Evolutionary conservation across 2,888 invertebrate species (phyloP).

Genomic region (Diaprepes abbreviatus): DNA sequence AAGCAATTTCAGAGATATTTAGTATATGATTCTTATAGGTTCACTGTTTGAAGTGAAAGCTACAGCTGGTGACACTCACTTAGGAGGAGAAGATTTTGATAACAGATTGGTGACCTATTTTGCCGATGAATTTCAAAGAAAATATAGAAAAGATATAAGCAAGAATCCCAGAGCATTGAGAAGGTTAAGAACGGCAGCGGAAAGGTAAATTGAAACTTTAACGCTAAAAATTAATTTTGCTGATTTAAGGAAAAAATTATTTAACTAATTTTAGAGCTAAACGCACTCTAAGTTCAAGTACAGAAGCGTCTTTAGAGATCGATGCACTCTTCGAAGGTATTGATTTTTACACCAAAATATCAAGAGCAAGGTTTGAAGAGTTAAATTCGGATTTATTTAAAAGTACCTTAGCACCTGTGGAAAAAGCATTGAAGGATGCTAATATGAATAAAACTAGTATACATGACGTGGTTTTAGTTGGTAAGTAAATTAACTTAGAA

Average conservation of each 20-base stretch:
- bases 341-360: conserved; percentile 78
- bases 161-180: conserved; percentile 67
- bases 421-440: conserved; percentile 83
- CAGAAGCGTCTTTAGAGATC: conserved; percentile 70
- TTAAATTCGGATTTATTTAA: conserved; percentile 81
- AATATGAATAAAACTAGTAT: conserved; percentile 82
- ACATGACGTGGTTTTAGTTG: conserved; percentile 86
- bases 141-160: conserved; percentile 68
- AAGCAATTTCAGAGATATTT: not conserved
- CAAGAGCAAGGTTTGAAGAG: conserved; percentile 83
- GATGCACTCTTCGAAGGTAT: conserved; percentile 70
- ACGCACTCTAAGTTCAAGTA: conserved; percentile 69
- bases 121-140: conserved; percentile 72
- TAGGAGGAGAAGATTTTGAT: conserved; percentile 73
- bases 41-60: conserved; percentile 89
- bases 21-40: conserved; percentile 49
- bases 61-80: conserved; percentile 87
- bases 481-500: conserved; percentile 25
- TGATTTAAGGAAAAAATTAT: no score
- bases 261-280: conserved; percentile 62
- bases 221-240: no score
- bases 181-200: conserved; percentile 70
- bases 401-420: conserved; percentile 81
- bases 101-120: conserved; percentile 69
- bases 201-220: conserved; percentile 63